These are phyloP conservation scores for Polydesmus complanatus DNA, from an alignment of 2,888 invertebrate species.

Conservation along the genomic window DNA sequence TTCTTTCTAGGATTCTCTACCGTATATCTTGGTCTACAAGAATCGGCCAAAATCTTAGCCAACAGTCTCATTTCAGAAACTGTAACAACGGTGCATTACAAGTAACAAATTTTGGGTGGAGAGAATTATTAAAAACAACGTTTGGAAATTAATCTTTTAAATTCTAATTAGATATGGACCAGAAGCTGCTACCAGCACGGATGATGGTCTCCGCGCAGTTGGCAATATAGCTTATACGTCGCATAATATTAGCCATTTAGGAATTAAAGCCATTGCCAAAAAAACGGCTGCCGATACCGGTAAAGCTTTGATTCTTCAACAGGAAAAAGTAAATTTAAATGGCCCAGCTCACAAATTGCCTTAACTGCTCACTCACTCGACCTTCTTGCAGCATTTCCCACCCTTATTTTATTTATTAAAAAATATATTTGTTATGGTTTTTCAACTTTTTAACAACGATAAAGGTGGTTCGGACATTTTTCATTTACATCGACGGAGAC, in stretches of 20 bases:
- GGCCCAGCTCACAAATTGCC: no score
- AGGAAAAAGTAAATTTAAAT: slow-evolving; percentile 23
- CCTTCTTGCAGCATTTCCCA: no score
- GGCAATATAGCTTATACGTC: slow-evolving; percentile 54
- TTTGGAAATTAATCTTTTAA: not conserved
- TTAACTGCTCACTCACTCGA: no score
- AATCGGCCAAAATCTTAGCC: slow-evolving; percentile 50
- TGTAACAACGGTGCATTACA: slow-evolving; percentile 55
- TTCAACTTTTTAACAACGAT: no score
- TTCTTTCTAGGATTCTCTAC: slow-evolving; percentile 45
- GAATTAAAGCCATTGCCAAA: slow-evolving; percentile 51
- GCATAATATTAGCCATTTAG: slow-evolving; percentile 48
- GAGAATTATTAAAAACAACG: not conserved
- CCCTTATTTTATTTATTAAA: not conserved
- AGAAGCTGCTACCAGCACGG: slow-evolving; percentile 48
- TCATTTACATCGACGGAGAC: no score
- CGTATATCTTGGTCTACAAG: slow-evolving; percentile 54
- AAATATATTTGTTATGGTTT: not conserved
- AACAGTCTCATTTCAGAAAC: slow-evolving; percentile 50
- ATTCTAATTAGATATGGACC: slow-evolving; percentile 46
- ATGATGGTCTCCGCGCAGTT: slow-evolving; percentile 50
- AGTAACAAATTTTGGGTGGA: slow-evolving; percentile 36
- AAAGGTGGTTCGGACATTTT: no score
- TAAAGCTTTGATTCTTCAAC: slow-evolving; percentile 39
- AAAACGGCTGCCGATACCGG: slow-evolving; percentile 48